phyloP scores from a whole-genome alignment of 2,888 invertebrate species.

The Thecophora atra region DNA sequence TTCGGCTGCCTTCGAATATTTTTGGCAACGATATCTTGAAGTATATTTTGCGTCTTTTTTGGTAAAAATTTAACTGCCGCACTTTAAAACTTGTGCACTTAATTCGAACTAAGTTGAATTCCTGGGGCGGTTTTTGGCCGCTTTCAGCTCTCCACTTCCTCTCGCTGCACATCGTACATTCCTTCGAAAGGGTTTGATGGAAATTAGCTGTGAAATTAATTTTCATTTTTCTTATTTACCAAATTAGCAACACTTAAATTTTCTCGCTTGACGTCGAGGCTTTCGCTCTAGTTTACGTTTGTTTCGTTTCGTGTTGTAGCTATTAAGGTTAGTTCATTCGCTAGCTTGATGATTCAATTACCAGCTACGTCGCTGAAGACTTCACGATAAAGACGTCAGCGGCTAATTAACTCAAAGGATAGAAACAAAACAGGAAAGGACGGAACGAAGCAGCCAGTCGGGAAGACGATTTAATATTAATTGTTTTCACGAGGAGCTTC shows the following conservation, averaged over 20 bases:
- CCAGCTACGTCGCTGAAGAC: background rate
- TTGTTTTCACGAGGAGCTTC: no score
- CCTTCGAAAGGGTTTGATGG: background rate
- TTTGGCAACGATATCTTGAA: no score
- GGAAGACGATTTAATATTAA: no score
- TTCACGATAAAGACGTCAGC: constrained; percentile 2
- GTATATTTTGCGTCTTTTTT: no score
- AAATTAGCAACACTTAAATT: constrained; percentile 21
- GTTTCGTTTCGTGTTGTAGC: background rate
- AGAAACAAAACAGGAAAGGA: background rate
- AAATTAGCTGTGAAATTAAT: constrained; percentile 33
- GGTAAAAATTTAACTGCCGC: no score
- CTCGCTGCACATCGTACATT: background rate
- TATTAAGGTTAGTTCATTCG: background rate
- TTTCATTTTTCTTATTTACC: constrained; percentile 33
- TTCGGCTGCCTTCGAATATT: no score
- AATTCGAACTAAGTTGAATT: no score
- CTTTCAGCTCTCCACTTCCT: background rate
- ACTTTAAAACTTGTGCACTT: no score
- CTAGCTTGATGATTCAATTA: background rate
- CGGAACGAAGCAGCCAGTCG: no score
- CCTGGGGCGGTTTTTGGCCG: no score
- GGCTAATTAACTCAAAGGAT: constrained; percentile 21
- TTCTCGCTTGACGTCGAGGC: background rate
- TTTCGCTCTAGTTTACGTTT: background rate